Evolutionary conservation across 2,888 invertebrate species (phyloP).

Genomic region (Drosophila greeni): DNA sequence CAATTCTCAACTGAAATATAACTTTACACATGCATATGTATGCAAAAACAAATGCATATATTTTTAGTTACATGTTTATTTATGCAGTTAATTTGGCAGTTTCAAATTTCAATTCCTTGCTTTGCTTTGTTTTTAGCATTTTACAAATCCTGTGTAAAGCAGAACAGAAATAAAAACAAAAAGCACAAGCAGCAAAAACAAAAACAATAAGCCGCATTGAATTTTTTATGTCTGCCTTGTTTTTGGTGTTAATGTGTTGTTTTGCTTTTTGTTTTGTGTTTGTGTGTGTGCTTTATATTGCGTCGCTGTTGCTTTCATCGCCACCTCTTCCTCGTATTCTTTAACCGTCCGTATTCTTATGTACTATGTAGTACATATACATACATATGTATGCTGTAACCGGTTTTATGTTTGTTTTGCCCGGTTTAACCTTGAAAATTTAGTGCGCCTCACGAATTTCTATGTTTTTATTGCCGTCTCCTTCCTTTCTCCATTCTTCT

Average conservation of each 20-base stretch:
- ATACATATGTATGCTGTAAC: constrained; percentile 58
- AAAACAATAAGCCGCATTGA: constrained; percentile 4
- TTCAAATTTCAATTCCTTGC: background rate
- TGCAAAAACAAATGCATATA: background rate
- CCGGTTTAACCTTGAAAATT: constrained; percentile 77
- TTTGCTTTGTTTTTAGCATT: background rate
- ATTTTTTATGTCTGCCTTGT: constrained; percentile 5
- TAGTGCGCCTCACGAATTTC: constrained; percentile 48
- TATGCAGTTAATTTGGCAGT: background rate
- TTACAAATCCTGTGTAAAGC: background rate
- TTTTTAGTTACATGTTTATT: background rate
- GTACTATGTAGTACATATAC: constrained; percentile 9
- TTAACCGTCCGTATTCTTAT: constrained; percentile 18
- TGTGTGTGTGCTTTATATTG: constrained; percentile 35
- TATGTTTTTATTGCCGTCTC: constrained; percentile 56
- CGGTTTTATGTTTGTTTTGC: constrained; percentile 75
- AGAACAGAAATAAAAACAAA: constrained; percentile 13
- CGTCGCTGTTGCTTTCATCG: constrained; percentile 39
- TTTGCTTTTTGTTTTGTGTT: background rate
- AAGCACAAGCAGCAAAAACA: background rate
- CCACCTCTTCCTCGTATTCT: constrained; percentile 13
- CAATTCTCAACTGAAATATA: background rate
- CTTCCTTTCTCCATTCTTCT: constrained; percentile 34
- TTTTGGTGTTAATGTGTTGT: constrained; percentile 8
- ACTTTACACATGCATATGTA: no score